A percentile compares a stretch with the other conserved stretches of the same genome.
phyloP scores from a whole-genome alignment of 2,888 invertebrate species.

The Folsomia candida region DNA sequence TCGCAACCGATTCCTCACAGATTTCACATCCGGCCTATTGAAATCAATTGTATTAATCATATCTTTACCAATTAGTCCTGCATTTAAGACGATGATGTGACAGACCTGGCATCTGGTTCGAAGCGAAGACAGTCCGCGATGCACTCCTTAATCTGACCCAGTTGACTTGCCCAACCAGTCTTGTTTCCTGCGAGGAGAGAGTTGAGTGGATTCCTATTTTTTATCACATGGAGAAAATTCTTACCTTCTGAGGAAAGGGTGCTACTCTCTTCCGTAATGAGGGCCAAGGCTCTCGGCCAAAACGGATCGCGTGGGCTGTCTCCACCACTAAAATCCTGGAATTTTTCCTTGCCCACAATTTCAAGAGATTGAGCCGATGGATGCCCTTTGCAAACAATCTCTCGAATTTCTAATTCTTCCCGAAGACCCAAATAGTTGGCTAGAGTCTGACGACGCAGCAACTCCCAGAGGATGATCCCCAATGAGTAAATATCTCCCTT shows the following conservation, averaged over 20 bases:
- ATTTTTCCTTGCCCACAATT: slow-evolving; percentile 14
- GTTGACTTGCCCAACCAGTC: slow-evolving; percentile 17
- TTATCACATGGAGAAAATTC: no score
- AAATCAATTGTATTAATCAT: no score
- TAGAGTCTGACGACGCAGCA: slow-evolving; percentile 64
- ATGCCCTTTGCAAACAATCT: slow-evolving; percentile 35
- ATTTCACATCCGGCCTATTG: slow-evolving; percentile 78
- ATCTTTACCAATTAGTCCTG: no score
- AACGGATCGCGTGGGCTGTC: slow-evolving; percentile 27
- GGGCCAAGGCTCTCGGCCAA: slow-evolving; percentile 24
- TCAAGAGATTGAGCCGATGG: slow-evolving; percentile 8
- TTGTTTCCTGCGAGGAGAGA: neutral
- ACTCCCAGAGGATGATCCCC: slow-evolving; percentile 80
- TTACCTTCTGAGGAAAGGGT: slow-evolving; percentile 8
- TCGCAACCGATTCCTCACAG: slow-evolving; percentile 73
- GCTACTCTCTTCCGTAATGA: neutral
- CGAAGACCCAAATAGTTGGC: slow-evolving; percentile 44
- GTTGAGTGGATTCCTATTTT: no score
- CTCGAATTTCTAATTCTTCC: slow-evolving; percentile 41
- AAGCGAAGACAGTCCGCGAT: slow-evolving; percentile 70
- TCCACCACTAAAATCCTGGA: slow-evolving; percentile 20
- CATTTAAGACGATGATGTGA: no score
- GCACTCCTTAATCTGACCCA: slow-evolving; percentile 43
- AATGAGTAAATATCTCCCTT: slow-evolving; percentile 83
- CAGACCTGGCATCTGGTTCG: slow-evolving; percentile 70